Evolutionary conservation across 2,888 invertebrate species (phyloP).

Genomic region (Iselma pallidipennis): DNA sequence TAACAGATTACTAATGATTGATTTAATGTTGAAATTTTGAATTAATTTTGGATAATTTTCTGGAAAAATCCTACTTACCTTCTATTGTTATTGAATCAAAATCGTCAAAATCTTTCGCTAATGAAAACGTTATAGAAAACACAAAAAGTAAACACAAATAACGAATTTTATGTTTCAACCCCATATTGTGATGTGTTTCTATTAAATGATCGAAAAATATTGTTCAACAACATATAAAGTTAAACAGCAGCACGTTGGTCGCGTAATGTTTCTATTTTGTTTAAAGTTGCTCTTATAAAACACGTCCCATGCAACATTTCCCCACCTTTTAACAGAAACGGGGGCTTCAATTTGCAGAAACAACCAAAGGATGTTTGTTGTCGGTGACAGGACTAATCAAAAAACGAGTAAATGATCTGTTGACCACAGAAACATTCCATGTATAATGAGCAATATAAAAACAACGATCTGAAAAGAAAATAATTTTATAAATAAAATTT

Average conservation of each 20-base stretch:
- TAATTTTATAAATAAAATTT: too few species aligned
- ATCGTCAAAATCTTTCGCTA: slow-evolving; percentile 27
- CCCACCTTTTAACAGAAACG: slow-evolving; percentile 29
- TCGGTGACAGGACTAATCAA: background rate
- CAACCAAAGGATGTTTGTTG: slow-evolving; percentile 30
- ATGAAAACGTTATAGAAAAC: slow-evolving; percentile 24
- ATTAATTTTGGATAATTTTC: background rate
- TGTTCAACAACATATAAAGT: slow-evolving; percentile 15
- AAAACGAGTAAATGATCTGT: background rate
- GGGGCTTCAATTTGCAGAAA: slow-evolving; percentile 34
- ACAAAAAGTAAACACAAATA: slow-evolving; percentile 37
- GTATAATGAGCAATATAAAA: background rate
- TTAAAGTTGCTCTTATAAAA: slow-evolving; percentile 51
- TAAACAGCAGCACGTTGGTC: slow-evolving; percentile 34
- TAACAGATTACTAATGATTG: slow-evolving; percentile 22
- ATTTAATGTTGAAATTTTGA: background rate
- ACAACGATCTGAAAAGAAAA: too few species aligned
- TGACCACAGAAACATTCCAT: background rate
- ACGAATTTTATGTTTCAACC: slow-evolving; percentile 37
- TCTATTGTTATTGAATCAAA: slow-evolving; percentile 41
- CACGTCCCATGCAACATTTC: slow-evolving; percentile 37
- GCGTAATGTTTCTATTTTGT: slow-evolving; percentile 50
- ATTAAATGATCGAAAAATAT: background rate
- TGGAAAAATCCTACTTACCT: slow-evolving; percentile 36
- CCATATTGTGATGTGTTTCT: slow-evolving; percentile 32